Evolutionary conservation across 2,888 invertebrate genomes (phyloP).

Genomic region (Phragmatobia fuliginosa): DNA sequence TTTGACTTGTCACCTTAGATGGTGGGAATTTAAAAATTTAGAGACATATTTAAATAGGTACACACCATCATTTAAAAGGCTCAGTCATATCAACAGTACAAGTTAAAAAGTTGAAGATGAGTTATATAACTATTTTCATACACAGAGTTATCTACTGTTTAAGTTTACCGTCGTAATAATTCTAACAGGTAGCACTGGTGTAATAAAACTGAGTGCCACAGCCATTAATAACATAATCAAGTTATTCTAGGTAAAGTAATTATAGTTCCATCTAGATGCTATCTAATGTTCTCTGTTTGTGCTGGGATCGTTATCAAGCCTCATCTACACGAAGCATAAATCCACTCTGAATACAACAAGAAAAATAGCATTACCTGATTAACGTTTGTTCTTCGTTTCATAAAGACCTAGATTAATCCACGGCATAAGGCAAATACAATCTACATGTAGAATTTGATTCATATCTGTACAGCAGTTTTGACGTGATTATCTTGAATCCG

Average conservation of each 20-base stretch:
- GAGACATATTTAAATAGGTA: no score
- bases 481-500: neutral
- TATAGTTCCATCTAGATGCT: conserved; percentile 50
- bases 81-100: neutral
- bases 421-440: no score
- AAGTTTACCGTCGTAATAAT: conserved; percentile 4
- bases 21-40: no score
- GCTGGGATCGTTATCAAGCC: conserved; percentile 16
- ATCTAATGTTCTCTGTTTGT: conserved; percentile 25
- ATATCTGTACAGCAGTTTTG: neutral
- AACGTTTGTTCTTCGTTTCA: neutral
- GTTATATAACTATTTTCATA: neutral
- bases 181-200: conserved; percentile 10
- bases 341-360: neutral
- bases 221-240: conserved; percentile 34
- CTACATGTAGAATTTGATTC: no score
- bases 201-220: conserved; percentile 22
- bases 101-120: neutral
- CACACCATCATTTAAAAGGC: neutral
- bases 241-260: conserved; percentile 48
- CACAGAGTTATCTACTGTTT: neutral
- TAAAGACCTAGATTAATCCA: neutral
- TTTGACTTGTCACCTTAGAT: no score
- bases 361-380: neutral
- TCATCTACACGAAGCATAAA: conserved; percentile 1